phyloP scores from a whole-genome alignment of 2,797 vertebrate genomes.

The Acrossocheilus wenchowensis region DNA sequence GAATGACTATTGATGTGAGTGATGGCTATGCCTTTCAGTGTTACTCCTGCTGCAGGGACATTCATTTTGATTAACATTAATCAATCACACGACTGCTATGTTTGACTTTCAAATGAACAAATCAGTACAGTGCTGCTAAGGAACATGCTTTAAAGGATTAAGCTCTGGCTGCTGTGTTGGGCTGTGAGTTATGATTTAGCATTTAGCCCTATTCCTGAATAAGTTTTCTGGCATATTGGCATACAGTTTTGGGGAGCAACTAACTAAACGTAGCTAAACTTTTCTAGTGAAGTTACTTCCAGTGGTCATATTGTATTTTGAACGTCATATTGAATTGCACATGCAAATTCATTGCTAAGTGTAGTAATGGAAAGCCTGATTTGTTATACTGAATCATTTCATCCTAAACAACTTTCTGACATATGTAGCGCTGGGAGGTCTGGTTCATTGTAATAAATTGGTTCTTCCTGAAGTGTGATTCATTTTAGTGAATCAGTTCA shows the following conservation, averaged over 20 bases:
- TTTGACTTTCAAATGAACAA: conserved; percentile 13
- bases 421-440: not conserved
- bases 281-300: not conserved
- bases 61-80: not conserved
- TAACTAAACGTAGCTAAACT: not conserved
- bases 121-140: conserved; percentile 15
- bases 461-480: not conserved
- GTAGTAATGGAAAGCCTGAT: not conserved
- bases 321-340: not conserved
- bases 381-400: not conserved
- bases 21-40: not conserved
- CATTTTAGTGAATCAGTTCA: not conserved
- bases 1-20: not conserved
- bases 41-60: not conserved
- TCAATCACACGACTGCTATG: conserved; percentile 7
- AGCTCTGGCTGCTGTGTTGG: not conserved
- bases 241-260: not conserved
- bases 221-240: not conserved
- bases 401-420: not conserved
- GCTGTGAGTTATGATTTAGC: not conserved
- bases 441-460: not conserved
- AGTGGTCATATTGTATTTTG: not conserved
- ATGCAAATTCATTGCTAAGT: not conserved
- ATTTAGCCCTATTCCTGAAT: not conserved
- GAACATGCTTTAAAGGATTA: not conserved